phyloP scores from a whole-genome alignment of 2,113 vertebrate genomes.

The Myrmecophaga tridactyla region DNA sequence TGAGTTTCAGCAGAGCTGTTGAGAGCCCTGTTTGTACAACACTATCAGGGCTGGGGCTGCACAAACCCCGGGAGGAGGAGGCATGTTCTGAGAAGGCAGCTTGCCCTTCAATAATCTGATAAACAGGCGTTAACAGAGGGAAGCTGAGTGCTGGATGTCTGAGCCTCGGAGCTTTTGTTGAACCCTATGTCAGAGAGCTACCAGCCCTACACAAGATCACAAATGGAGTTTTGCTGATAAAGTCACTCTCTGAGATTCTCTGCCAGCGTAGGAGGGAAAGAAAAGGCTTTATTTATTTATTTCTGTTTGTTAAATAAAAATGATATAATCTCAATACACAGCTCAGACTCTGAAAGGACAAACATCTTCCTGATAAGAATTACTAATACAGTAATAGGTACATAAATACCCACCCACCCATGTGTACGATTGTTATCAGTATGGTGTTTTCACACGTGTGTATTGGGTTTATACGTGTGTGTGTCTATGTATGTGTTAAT shows the following conservation, averaged over 20 bases:
- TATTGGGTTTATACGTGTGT: neutral
- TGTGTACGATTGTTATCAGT: neutral
- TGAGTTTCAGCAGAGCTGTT: rapidly evolving
- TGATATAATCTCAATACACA: neutral
- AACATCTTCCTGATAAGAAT: neutral
- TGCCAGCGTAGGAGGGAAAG: neutral
- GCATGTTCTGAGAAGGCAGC: neutral
- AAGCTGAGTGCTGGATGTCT: neutral
- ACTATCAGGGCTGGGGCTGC: neutral
- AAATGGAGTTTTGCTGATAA: neutral
- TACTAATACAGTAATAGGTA: neutral
- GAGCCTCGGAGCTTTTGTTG: neutral
- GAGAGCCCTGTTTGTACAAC: neutral
- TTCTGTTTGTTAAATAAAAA: neutral
- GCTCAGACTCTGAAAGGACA: neutral
- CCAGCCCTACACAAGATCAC: neutral
- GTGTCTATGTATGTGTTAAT: no score
- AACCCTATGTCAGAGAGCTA: constrained; percentile 2
- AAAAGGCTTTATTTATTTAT: neutral
- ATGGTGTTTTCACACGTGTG: no score
- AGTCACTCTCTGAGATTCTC: neutral
- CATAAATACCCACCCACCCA: neutral
- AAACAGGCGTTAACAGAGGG: constrained; percentile 36
- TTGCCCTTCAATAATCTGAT: constrained; percentile 56
- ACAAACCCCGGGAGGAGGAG: neutral